These are phyloP conservation scores for Paguma larvata DNA, from an alignment of 2,797 vertebrate genomes.

Conservation along the genomic window DNA sequence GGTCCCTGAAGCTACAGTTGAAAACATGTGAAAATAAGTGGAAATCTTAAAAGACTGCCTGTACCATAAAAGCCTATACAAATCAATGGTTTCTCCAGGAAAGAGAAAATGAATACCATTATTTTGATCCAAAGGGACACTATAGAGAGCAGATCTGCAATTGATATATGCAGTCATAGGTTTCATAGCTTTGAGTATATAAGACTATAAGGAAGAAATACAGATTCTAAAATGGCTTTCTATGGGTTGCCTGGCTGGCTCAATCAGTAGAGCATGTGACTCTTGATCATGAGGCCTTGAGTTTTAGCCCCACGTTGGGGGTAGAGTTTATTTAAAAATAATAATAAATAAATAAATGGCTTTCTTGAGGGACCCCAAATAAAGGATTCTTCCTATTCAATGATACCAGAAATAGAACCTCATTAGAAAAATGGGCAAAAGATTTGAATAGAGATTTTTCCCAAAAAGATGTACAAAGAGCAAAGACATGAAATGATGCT, in stretches of 20 bases:
- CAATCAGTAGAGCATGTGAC: background rate
- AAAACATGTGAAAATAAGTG: background rate
- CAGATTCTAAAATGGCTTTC: background rate
- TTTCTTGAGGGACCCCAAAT: background rate
- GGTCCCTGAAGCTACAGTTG: background rate
- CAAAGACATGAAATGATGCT: background rate
- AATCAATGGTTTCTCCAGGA: background rate
- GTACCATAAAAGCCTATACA: background rate
- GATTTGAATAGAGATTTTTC: background rate
- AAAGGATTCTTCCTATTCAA: background rate
- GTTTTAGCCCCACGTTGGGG: background rate
- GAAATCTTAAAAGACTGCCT: background rate
- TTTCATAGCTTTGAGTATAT: background rate
- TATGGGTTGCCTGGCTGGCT: background rate
- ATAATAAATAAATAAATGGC: background rate
- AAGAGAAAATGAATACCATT: background rate
- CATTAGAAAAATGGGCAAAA: background rate
- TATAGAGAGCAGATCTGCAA: background rate
- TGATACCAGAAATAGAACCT: background rate
- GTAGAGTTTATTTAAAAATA: background rate
- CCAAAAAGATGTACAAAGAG: background rate
- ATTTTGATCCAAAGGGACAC: background rate
- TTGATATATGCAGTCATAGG: background rate
- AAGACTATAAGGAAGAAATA: background rate
- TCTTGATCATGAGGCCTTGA: background rate